Evolutionary conservation across 53 echinoderm and acorn worm genomes (phyloP).

Genomic region (Paelopatides confundens): DNA sequence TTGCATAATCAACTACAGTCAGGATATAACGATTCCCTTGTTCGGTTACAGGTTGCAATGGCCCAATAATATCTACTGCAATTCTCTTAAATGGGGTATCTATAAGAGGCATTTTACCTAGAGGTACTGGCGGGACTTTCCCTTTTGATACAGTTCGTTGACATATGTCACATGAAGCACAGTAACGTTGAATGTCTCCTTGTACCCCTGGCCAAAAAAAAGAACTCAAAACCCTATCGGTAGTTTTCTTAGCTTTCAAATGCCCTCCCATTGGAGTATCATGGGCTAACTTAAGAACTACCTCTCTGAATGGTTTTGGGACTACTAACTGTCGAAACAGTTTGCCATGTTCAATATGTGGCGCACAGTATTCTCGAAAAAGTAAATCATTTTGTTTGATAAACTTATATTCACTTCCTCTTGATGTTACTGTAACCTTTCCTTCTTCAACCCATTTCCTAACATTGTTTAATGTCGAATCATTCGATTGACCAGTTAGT

Average conservation of each 20-base stretch:
- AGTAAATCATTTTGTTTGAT: too few species aligned
- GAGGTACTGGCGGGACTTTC: slow-evolving; percentile 27
- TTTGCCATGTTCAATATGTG: too few species aligned
- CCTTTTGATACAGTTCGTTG: slow-evolving; percentile 34
- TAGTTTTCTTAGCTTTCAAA: background rate
- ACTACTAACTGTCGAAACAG: slow-evolving; percentile 11
- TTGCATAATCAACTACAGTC: slow-evolving; percentile 63
- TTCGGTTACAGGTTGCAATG: slow-evolving; percentile 49
- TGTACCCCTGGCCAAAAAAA: slow-evolving; percentile 22
- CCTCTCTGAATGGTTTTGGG: background rate
- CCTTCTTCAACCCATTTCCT: too few species aligned
- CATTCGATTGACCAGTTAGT: too few species aligned
- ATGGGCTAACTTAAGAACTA: background rate
- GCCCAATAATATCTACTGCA: slow-evolving; percentile 61
- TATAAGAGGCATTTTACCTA: slow-evolving; percentile 60
- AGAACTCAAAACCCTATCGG: background rate
- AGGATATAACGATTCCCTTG: slow-evolving; percentile 64
- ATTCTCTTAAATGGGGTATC: slow-evolving; percentile 54
- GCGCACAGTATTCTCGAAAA: too few species aligned
- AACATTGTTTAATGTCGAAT: too few species aligned
- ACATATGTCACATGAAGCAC: slow-evolving; percentile 50
- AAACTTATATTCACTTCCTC: too few species aligned
- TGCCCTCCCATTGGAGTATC: background rate
- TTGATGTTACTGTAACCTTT: too few species aligned
- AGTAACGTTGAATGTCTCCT: background rate